phyloP scores from a whole-genome alignment of 2,888 invertebrate genomes.

The Machimus atricapillus region DNA sequence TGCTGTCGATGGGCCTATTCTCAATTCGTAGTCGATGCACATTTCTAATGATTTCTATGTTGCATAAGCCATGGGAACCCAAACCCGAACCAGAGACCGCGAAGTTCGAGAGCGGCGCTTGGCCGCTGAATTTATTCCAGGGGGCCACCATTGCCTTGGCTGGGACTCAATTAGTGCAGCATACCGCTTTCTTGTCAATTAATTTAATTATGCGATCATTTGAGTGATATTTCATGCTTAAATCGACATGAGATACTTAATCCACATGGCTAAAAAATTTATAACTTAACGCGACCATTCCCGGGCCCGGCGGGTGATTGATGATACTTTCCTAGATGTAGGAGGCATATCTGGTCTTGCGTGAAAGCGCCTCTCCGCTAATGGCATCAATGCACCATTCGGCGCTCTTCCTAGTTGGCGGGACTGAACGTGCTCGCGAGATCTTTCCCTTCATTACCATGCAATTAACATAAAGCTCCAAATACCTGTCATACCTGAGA shows the following conservation, averaged over 20 bases:
- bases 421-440: not conserved
- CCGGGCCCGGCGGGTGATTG: conserved; percentile 18
- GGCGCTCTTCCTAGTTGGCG: not conserved
- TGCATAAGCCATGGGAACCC: conserved; percentile 37
- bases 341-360: conserved; percentile 35
- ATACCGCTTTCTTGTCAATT: conserved; percentile 42
- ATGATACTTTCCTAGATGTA: conserved; percentile 27
- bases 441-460: conserved; percentile 34
- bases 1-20: conserved; percentile 27
- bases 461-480: conserved; percentile 35
- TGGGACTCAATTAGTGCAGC: conserved; percentile 39
- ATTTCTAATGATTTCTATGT: conserved; percentile 26
- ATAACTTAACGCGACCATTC: conserved; percentile 1
- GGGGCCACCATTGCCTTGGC: not conserved
- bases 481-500: conserved; percentile 26
- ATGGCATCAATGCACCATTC: not conserved
- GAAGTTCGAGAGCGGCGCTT: conserved; percentile 14
- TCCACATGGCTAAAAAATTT: not conserved
- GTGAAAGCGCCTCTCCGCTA: conserved; percentile 26
- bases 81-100: not conserved
- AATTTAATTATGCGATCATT: conserved; percentile 42
- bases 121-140: conserved; percentile 16
- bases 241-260: conserved; percentile 32
- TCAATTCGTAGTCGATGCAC: conserved; percentile 29
- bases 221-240: conserved; percentile 39